Evolutionary conservation across 2,113 vertebrate genomes (phyloP).

Genomic region (Morphnarchus princeps): DNA sequence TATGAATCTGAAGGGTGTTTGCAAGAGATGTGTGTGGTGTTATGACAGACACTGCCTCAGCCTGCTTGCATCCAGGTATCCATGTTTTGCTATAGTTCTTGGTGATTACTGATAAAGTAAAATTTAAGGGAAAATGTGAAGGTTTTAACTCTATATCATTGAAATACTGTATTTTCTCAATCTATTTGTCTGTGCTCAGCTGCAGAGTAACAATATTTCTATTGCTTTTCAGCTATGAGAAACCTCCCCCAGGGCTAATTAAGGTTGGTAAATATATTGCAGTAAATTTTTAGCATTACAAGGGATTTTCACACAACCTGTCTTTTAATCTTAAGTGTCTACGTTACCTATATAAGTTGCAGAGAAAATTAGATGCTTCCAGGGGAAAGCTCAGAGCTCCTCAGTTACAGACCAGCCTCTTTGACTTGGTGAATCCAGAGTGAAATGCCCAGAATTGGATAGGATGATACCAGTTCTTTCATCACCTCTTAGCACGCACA

Average conservation of each 20-base stretch:
- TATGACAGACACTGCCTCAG: not conserved
- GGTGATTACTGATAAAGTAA: not conserved
- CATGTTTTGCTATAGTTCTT: rapidly evolving
- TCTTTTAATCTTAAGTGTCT: not conserved
- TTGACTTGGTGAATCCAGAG: not conserved
- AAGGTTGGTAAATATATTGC: constrained; percentile 76
- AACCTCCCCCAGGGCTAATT: constrained; percentile 89
- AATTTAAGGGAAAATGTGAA: not conserved
- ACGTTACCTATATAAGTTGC: not conserved
- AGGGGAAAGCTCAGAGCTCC: not conserved
- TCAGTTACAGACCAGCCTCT: not conserved
- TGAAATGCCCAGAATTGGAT: not conserved
- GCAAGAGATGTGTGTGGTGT: rapidly evolving
- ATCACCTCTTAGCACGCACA: not conserved
- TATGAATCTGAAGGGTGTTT: not conserved
- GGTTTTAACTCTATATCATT: not conserved
- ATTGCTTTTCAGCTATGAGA: constrained; percentile 83
- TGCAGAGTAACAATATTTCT: constrained; percentile 8
- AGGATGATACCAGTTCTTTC: not conserved
- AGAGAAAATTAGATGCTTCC: not conserved
- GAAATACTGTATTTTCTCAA: not conserved
- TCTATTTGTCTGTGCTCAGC: not conserved
- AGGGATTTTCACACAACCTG: not conserved
- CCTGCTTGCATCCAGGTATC: not conserved
- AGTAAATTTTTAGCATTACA: not conserved